These are phyloP conservation scores for Sparidentex hasta DNA, from an alignment of 2,797 vertebrate genomes.

Conservation along the genomic window DNA sequence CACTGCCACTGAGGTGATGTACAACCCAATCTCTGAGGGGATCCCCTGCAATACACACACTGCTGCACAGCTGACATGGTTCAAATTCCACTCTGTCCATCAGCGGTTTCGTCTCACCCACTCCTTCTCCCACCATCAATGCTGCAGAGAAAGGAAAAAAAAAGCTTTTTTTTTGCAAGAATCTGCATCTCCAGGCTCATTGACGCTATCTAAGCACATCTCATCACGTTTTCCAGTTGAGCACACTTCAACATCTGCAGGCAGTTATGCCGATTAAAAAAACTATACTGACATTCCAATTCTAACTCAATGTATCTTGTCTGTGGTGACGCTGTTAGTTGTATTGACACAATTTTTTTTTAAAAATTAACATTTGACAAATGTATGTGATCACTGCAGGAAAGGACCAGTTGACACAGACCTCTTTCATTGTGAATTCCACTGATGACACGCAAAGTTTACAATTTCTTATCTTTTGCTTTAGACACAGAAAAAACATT, in stretches of 20 bases:
- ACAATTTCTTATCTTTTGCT: too few species aligned
- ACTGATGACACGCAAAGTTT: too few species aligned
- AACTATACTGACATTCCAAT: background rate
- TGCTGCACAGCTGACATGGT: constrained; percentile 8
- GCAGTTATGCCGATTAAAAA: background rate
- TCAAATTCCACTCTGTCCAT: background rate
- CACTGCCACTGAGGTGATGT: constrained; percentile 15
- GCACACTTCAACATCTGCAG: background rate
- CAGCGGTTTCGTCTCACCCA: constrained; percentile 25
- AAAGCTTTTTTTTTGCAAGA: background rate
- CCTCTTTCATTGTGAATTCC: background rate
- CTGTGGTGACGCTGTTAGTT: background rate
- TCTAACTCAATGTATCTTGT: background rate
- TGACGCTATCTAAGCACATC: constrained; percentile 2
- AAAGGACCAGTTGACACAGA: background rate
- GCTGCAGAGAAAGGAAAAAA: background rate
- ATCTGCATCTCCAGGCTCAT: background rate
- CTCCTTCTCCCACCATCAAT: background rate
- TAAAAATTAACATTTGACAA: background rate
- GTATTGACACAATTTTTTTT: background rate
- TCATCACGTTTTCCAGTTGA: background rate
- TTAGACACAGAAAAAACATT: too few species aligned
- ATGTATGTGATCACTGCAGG: background rate
- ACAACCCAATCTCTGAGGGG: background rate
- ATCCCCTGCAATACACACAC: constrained; percentile 27